Base-by-base conservation (phyloP, 1,140 invertebrate genomes). In the Drosophila nasuta region DNA sequence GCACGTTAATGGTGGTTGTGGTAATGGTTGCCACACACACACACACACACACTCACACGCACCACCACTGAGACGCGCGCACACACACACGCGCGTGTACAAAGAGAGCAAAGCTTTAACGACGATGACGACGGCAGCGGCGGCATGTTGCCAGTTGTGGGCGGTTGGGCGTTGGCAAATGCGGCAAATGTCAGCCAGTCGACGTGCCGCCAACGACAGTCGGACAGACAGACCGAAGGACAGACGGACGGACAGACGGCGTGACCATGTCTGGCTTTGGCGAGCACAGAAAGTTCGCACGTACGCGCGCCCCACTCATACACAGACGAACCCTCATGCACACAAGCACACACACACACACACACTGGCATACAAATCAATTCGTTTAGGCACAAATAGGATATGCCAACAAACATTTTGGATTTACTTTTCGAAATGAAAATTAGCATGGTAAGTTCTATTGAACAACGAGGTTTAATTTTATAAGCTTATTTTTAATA, bases 11-110 rank as follows among this genome's bases (percentile, higher is more conserved):
- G 83, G 83, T 87, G 85, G 83, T 88, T 88, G 85, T 88, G 83
- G 83, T 89, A 88, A 88, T 89, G 85, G 83, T 89, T 89, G 85
- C 81, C 83, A n/a, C n/a, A n/a, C n/a, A n/a, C n/a, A n/a, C n/a
- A n/a, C n/a, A n/a, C n/a, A n/a, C n/a, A n/a, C n/a, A 68, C 68
- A 86, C 82, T 77, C 71, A 62, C 48, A 59, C 65, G 35, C 43
- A 28, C 38, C 56, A 67, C 56, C 49, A 74, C 69, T 65, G 66
- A 74, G 73, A 66, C 68, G 65, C 64, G 74, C 46, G 41, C 62
- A 66, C 59, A 56, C 49, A 13, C n/a, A 64, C 48, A 57, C 63
- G 60, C 57, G 20, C 56, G n/a, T 25, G 69, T 63, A 68, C 48
- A 65, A 63, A 66, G 62, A 65, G 69, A 71, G 62, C 48, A 66